Conservation (phyloP, 2,797 vertebrate genomes). For the Fringilla coelebs region DNA sequence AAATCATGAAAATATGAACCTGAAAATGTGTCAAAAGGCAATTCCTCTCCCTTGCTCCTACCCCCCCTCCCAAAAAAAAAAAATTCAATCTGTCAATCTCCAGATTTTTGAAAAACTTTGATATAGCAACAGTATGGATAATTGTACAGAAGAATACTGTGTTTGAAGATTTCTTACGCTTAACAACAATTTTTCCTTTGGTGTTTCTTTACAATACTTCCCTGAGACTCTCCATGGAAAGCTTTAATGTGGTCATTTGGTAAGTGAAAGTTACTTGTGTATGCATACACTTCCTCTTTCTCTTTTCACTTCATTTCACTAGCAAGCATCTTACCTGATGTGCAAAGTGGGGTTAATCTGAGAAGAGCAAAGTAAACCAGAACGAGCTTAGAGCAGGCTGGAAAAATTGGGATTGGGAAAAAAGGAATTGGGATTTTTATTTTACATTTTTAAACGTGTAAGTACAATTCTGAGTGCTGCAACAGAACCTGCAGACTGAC, state of each 20-base stretch:
- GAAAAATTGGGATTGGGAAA: too few species aligned
- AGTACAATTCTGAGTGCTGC: background rate
- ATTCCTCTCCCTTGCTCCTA: background rate
- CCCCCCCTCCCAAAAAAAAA: accelerated
- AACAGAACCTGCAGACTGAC: background rate
- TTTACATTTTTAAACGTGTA: background rate
- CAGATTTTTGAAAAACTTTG: background rate
- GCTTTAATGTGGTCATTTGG: background rate
- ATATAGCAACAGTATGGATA: background rate
- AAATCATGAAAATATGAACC: background rate
- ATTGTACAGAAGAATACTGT: background rate
- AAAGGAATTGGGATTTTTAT: background rate
- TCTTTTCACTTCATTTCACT: background rate
- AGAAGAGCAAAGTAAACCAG: background rate
- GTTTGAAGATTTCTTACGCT: background rate
- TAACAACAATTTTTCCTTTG: background rate
- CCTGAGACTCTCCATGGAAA: background rate
- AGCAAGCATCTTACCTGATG: background rate
- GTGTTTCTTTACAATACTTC: background rate
- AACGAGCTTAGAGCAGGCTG: background rate
- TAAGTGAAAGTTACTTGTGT: background rate
- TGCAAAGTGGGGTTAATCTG: background rate
- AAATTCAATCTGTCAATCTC: background rate
- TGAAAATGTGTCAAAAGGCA: background rate
- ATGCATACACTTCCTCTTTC: background rate